Evolutionary conservation across 2,797 vertebrate species (phyloP), one percentile per base, ranked within the genome.

Genomic region (Pseudochirops cupreus): DNA sequence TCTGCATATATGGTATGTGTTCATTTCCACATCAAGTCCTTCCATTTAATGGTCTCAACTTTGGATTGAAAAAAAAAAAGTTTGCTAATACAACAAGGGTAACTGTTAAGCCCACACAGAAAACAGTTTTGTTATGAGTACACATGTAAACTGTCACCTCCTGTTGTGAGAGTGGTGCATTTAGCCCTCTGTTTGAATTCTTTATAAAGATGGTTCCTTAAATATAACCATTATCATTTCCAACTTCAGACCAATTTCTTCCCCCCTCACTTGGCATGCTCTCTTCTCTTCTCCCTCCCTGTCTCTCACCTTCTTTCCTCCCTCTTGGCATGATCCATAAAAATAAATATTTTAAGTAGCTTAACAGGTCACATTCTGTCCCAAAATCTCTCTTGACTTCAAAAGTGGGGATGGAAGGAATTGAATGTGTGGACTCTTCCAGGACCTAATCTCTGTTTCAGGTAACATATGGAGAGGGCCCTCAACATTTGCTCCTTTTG

Each of bases 371-470:
- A 50, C 50, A 4, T 93, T 95, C 18, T 92, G 39, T 53, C 9
- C 92, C 82, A 92, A 74, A 91, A 95, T 93, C 52, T 53, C 29
- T 95, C 91, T 82, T 94, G 46, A 54, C 91, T 93, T 31, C 91
- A 93, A 97, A 92, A 53, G 21, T 95, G 93, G 67, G 9, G 33
- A 55, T 2, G 13, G 31, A 52, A 94, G 93, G 21, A 31, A 96
- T 90, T 0, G 0, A 94, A 10, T 59, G 24, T 94, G 5, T 6
- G 5, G 12, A 14, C 0, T 93, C 93, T 96, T 67, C 0, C 29
- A 55, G 26, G 90, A 67, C 28, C 59, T 93, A 62, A 29, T 94
- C 39, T 96, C 53, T 95, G 13, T 91, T 96, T 97, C 91, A 91
- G 50, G 87, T 95, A 90, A 94, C 24, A 1, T 90, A 92, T 93